These are phyloP conservation scores for Acrocera orbiculus DNA, from an alignment of 2,888 invertebrate genomes.

Conservation along the genomic window DNA sequence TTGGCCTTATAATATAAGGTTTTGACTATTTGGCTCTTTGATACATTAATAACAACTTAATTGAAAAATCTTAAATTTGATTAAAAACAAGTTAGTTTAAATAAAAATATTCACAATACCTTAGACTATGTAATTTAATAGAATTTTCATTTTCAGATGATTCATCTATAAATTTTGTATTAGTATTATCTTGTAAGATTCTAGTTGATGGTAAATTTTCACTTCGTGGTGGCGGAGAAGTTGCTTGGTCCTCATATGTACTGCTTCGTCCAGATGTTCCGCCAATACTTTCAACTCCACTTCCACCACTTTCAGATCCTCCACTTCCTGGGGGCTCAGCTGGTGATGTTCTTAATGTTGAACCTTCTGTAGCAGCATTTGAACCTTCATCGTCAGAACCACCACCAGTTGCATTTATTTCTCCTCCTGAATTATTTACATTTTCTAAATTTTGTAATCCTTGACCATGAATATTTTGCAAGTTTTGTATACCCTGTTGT, in stretches of 20 bases:
- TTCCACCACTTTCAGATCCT: slow-evolving; percentile 80
- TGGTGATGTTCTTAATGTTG: slow-evolving; percentile 71
- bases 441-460: slow-evolving; percentile 35
- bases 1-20: too few relatives aligned
- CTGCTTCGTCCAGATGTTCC: slow-evolving; percentile 92
- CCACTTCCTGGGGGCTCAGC: slow-evolving; percentile 55
- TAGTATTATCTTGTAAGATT: slow-evolving; percentile 15
- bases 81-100: neutral
- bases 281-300: slow-evolving; percentile 80
- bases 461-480: slow-evolving; percentile 24
- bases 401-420: slow-evolving; percentile 55
- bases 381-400: slow-evolving; percentile 91
- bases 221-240: slow-evolving; percentile 23
- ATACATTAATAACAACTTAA: too few relatives aligned
- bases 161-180: slow-evolving; percentile 20
- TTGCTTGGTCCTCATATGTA: slow-evolving; percentile 56
- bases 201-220: slow-evolving; percentile 13
- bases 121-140: slow-evolving; percentile 25
- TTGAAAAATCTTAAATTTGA: neutral
- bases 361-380: slow-evolving; percentile 88
- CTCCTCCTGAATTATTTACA: slow-evolving; percentile 13
- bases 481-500: slow-evolving; percentile 31
- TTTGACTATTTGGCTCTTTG: too few relatives aligned
- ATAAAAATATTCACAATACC: slow-evolving; percentile 18
- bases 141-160: slow-evolving; percentile 26